Base-by-base conservation (phyloP, 2,888 invertebrate genomes). In the Dryococelus australis region DNA sequence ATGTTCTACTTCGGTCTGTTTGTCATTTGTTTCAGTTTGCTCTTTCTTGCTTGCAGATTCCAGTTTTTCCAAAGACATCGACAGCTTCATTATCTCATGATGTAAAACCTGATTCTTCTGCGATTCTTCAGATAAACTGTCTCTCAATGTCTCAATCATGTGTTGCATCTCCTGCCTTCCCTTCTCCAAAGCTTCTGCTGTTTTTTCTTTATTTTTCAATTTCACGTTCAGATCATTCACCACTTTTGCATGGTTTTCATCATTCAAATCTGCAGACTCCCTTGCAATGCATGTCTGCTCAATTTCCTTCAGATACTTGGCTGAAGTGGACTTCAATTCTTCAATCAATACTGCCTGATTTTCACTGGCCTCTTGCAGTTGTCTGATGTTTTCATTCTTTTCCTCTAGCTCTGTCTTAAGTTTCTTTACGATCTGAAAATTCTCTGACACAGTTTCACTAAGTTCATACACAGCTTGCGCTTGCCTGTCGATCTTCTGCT, bases 401-500 rank as follows among this genome's bases (percentile, higher is more conserved):
- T 28, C 83, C 26, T 83, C 83, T 27, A 83, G 83, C 28, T 83
- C 83, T 6, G 9, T 13, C 24, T 83, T 43, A 12, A 83, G 24
- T 20, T 43, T 83, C 83, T 83, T 83, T 8, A 83, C 43, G 8
- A 27, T 83, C 35, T 35, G 83, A 24, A 83, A 13, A 24, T 83
- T 83, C 27, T 83, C 83, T 20, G 83, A 9, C 35, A 83, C 35
- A 43, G 27, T 83, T 43, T 83, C 83, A 28, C 83, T 83, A 12
- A 83, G 83, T 43, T 83, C 83, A 28, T 13, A 43, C 35, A 83
- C 83, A 83, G 83, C 43, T 35, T 35, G 83, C 16, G 6, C 35
- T 35, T 83, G 83, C 28, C 83, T 83, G 83, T 13, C 83, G 6
- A 83, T 83, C 43, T 83, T 83, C 83, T 83, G 28, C 43, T 83